Evolutionary conservation across 1,140 invertebrate species (phyloP), one percentile per base, ranked within the genome.

Genomic region (Diachasmimorpha longicaudata): DNA sequence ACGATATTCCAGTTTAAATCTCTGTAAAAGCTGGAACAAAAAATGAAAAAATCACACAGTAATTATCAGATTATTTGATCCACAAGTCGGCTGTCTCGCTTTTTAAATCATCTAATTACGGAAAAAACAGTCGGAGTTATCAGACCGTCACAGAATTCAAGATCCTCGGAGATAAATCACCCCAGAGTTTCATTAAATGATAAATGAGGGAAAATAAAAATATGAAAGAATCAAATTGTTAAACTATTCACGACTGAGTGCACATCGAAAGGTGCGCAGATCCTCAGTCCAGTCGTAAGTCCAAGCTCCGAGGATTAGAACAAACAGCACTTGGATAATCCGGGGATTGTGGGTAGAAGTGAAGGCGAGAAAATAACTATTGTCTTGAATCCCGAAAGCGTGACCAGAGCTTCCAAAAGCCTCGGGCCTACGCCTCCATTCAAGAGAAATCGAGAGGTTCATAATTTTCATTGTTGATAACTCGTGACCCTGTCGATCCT

Each of bases 1-100:
- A 75, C 92, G 89, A 81, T 94, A 94, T 78, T 93, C 91, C 77
- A 95, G 84, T 80, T 90, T 90, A 80, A 91, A 95, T 4, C 88
- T 87, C 79, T 92, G 90, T n/a, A 94, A 83, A 81, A 94, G 92
- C 93, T 94, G 88, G 76, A 91, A 91, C 71, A 70, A 42, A 69
- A 68, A 48, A 37, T 14, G 19, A 52, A 39, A 25, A 31, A 2
- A 23, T 9, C 6, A 13, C 42, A 52, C 5, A 52, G 5, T 19
- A 52, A 52, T 52, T 52, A 52, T 52, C 48, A 52, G n/a, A 52
- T 25, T 46, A 14, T 74, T 66, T 55, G 19, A 66, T 21, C 39
- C 52, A 25, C 19, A 74, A 16, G 16, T 0, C 5, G n/a, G 48
- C 1, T 52, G 9, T 42, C 11, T 13, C 39, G 39, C 39, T 42